A percentile compares a stretch with the other conserved stretches of the same genome.
These are phyloP conservation scores for Limenitis camilla DNA, from an alignment of 2,888 invertebrate genomes.

Conservation along the genomic window DNA sequence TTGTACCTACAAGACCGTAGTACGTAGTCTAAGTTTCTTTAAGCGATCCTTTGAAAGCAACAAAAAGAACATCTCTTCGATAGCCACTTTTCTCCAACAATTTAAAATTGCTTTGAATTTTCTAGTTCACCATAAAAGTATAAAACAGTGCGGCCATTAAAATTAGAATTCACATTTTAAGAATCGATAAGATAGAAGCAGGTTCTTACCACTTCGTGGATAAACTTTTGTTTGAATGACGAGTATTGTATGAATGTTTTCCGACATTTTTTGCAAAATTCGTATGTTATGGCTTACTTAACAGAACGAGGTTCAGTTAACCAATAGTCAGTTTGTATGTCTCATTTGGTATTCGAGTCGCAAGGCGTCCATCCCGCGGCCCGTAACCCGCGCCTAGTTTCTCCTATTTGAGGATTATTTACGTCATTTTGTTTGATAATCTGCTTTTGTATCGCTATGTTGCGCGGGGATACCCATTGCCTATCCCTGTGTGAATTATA, in stretches of 20 bases:
- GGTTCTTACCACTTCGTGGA: too few relatives aligned
- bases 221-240: too few relatives aligned
- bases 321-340: slow-evolving; percentile 20
- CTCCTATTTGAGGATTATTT: slow-evolving; percentile 65
- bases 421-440: slow-evolving; percentile 73
- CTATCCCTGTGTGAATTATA: slow-evolving; percentile 65
- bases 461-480: slow-evolving; percentile 34
- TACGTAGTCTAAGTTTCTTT: slow-evolving; percentile 27
- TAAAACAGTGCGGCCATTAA: slow-evolving; percentile 8
- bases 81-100: slow-evolving; percentile 25
- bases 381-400: slow-evolving; percentile 67
- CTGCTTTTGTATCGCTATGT: slow-evolving; percentile 68
- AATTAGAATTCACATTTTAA: slow-evolving; percentile 3
- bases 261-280: slow-evolving; percentile 15
- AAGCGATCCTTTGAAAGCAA: slow-evolving; percentile 28
- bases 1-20: slow-evolving; percentile 19
- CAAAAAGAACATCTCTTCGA: slow-evolving; percentile 25
- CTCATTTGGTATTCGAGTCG: slow-evolving; percentile 69
- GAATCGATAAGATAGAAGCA: background rate
- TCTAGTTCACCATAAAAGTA: slow-evolving; percentile 15
- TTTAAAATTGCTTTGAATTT: slow-evolving; percentile 26
- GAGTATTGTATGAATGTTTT: too few relatives aligned
- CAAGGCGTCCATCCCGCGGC: slow-evolving; percentile 59
- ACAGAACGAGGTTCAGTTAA: slow-evolving; percentile 21
- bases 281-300: slow-evolving; percentile 20